These are phyloP conservation scores for Datnioides undecimradiatus DNA, from an alignment of 2,113 vertebrate genomes.

Conservation along the genomic window DNA sequence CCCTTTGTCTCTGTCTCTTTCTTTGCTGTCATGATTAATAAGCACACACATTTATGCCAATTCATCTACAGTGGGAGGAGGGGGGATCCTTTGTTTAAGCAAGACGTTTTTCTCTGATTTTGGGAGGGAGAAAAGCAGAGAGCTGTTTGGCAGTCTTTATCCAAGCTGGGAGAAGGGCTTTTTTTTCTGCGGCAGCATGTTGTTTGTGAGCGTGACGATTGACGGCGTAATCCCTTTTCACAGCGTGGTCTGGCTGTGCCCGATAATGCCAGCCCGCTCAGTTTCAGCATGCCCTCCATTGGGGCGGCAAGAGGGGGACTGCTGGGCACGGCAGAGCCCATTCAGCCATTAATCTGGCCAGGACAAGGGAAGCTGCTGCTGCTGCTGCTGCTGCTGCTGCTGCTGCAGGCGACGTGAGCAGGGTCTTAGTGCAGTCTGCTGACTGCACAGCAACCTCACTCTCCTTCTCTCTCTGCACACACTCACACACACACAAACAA, in stretches of 20 bases:
- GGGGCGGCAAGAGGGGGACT: conserved; percentile 73
- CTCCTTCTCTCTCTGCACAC: conserved; percentile 42
- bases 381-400: conserved; percentile 69
- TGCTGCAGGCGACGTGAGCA: conserved; percentile 76
- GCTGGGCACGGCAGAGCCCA: conserved; percentile 77
- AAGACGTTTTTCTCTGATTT: conserved; percentile 73
- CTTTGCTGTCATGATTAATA: conserved; percentile 75
- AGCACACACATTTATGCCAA: conserved; percentile 69
- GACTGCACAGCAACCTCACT: conserved; percentile 73
- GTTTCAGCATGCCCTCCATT: conserved; percentile 80
- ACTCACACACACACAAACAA: conserved; percentile 57
- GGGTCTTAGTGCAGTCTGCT: conserved; percentile 79
- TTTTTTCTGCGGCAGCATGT: conserved; percentile 73
- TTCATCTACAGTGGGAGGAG: conserved; percentile 63
- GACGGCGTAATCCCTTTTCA: conserved; percentile 85
- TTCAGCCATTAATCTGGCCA: conserved; percentile 82
- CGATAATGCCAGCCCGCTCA: conserved; percentile 83
- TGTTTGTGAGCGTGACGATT: conserved; percentile 81
- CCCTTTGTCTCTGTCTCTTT: conserved; percentile 48
- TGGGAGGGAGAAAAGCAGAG: conserved; percentile 58
- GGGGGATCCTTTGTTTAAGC: conserved; percentile 69
- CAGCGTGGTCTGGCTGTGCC: conserved; percentile 83
- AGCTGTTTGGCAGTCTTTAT: conserved; percentile 75
- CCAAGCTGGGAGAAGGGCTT: conserved; percentile 70
- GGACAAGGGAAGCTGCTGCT: conserved; percentile 78